A percentile compares a stretch with the other conserved stretches of the same genome.
Evolutionary conservation across 2,113 vertebrate genomes (phyloP).

Genomic region (Proteles cristata): DNA sequence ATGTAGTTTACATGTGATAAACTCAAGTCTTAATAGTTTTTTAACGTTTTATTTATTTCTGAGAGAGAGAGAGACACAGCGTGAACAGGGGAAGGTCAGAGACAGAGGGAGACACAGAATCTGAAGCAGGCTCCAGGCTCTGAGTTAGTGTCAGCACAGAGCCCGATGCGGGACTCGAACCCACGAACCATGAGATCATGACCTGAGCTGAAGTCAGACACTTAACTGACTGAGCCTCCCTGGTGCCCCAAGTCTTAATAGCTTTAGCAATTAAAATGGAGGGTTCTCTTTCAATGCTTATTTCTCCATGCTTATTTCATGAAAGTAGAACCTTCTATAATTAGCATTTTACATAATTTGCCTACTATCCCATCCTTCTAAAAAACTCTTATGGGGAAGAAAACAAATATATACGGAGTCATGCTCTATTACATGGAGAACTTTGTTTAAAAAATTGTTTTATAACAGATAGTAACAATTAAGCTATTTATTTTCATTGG

Average conservation of each 20-base stretch:
- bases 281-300: not conserved
- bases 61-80: too few relatives aligned
- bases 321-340: not conserved
- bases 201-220: too few relatives aligned
- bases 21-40: not conserved
- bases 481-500: not conserved
- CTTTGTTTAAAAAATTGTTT: not conserved
- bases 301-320: constrained; percentile 39
- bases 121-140: too few relatives aligned
- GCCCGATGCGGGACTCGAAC: too few relatives aligned
- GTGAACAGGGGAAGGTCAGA: too few relatives aligned
- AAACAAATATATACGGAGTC: not conserved
- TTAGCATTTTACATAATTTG: constrained; percentile 8
- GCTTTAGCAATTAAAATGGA: not conserved
- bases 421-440: not conserved
- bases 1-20: constrained; percentile 30
- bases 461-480: not conserved
- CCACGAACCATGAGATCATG: too few relatives aligned
- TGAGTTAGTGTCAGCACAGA: too few relatives aligned
- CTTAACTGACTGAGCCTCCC: too few relatives aligned
- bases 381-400: not conserved
- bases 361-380: not conserved
- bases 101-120: too few relatives aligned
- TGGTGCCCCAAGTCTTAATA: not conserved
- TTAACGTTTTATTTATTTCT: too few relatives aligned